These are phyloP conservation scores for Bombus sibiricus DNA, from an alignment of 1,140 invertebrate species.

Conservation along the genomic window DNA sequence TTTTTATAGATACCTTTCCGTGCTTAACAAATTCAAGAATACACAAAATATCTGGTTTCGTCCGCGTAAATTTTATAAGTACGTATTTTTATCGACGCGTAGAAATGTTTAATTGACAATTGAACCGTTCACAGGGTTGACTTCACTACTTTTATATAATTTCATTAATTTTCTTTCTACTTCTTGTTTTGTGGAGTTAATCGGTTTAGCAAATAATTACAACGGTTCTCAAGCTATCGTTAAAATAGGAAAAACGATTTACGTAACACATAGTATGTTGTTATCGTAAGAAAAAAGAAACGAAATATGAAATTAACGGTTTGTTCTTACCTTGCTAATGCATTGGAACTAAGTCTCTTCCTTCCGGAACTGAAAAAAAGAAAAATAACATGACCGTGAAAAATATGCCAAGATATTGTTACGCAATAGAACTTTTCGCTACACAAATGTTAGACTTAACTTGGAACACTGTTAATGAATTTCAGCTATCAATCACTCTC, in stretches of 20 bases:
- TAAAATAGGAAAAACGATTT: constrained; percentile 2
- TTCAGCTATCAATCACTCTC: not conserved
- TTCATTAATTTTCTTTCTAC: too few species aligned
- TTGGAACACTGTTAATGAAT: not conserved
- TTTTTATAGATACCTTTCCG: not conserved
- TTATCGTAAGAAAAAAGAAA: not conserved
- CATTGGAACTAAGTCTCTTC: constrained; percentile 90
- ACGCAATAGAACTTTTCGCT: not conserved
- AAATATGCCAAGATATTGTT: constrained; percentile 5
- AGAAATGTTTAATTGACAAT: not conserved
- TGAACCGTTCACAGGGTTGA: too few species aligned
- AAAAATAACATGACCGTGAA: constrained; percentile 40
- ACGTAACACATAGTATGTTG: not conserved
- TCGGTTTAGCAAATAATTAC: too few species aligned
- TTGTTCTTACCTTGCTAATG: constrained; percentile 90
- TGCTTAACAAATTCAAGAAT: not conserved
- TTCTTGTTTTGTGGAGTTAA: too few species aligned
- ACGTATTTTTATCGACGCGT: not conserved
- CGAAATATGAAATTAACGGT: not conserved
- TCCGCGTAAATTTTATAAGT: not conserved
- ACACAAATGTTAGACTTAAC: not conserved
- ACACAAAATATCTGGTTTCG: not conserved
- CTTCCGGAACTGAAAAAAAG: constrained; percentile 86
- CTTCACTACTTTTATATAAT: too few species aligned
- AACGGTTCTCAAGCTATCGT: not conserved